A percentile compares a stretch with the other conserved stretches of the same genome.
Conservation (phyloP, 2,888 invertebrate genomes). For the Girardia tigrina region DNA sequence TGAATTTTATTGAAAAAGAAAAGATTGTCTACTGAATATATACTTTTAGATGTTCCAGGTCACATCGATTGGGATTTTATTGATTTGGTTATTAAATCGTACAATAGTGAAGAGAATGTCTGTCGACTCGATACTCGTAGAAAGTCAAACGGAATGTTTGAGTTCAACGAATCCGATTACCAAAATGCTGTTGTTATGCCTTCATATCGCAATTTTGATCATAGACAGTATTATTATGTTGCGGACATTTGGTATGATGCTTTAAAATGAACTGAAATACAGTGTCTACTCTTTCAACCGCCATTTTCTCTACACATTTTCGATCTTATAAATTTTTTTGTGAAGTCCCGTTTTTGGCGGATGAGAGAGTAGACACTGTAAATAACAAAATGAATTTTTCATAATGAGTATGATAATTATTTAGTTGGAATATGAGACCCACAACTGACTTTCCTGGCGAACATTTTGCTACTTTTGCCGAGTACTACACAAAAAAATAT, state of each 20-base stretch:
- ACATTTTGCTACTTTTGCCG: constrained; percentile 75
- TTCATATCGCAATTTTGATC: constrained; percentile 92
- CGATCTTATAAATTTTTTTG: too few relatives aligned
- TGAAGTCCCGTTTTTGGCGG: too few relatives aligned
- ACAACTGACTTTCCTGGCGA: constrained; percentile 53
- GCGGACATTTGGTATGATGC: constrained; percentile 51
- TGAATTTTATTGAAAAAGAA: too few relatives aligned
- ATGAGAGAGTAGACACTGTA: too few relatives aligned
- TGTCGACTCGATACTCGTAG: background rate
- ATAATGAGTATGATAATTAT: background rate
- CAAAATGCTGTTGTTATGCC: constrained; percentile 94
- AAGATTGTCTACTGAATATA: too few relatives aligned
- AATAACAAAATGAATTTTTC: too few relatives aligned
- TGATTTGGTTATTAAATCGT: constrained; percentile 40
- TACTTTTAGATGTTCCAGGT: background rate
- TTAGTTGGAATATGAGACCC: constrained; percentile 58
- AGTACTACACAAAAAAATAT: constrained; percentile 83
- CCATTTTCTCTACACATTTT: too few relatives aligned
- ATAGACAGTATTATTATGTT: constrained; percentile 59
- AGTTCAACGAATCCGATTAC: constrained; percentile 66
- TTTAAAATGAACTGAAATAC: too few relatives aligned
- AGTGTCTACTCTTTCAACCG: too few relatives aligned
- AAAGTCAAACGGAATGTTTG: constrained; percentile 26
- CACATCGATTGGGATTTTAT: constrained; percentile 73
- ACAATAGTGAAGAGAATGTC: background rate